Conservation (phyloP, 2,888 invertebrate species). For the Sphaerophoria taeniata region DNA sequence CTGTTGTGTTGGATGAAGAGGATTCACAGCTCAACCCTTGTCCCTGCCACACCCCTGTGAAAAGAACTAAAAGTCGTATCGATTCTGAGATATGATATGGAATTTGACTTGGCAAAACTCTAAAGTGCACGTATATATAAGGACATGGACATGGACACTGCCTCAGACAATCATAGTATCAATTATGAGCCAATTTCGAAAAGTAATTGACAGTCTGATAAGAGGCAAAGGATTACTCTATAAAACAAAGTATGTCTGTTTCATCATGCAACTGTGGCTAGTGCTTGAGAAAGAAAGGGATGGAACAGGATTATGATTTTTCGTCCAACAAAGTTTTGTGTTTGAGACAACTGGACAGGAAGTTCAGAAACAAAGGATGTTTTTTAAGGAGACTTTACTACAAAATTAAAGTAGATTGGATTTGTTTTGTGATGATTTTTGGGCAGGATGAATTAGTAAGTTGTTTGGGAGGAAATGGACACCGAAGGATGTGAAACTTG, state of each 20-base stretch:
- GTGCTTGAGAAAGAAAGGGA: not conserved
- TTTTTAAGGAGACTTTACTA: not conserved
- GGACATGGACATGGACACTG: conserved; percentile 2
- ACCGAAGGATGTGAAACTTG: too few relatives aligned
- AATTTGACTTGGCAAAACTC: conserved; percentile 47
- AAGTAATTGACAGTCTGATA: conserved; percentile 60
- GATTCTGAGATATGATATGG: conserved; percentile 48
- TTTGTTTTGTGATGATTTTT: not conserved
- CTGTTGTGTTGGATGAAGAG: too few relatives aligned
- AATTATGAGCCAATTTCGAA: conserved; percentile 59
- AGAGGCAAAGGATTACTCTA: conserved; percentile 27
- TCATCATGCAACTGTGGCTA: too few relatives aligned
- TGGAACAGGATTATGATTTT: conserved; percentile 21
- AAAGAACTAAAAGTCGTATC: conserved; percentile 26
- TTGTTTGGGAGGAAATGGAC: not conserved
- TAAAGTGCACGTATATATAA: not conserved
- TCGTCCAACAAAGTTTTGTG: not conserved
- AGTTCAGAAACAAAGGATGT: not conserved
- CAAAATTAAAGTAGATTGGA: not conserved
- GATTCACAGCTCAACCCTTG: too few relatives aligned
- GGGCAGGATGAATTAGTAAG: not conserved
- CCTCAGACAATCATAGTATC: conserved; percentile 55
- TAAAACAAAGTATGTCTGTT: too few relatives aligned
- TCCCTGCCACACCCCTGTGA: not conserved
- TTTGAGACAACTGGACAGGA: not conserved